Base-by-base conservation (phyloP, 2,888 invertebrate genomes). In the Neoascia interrupta region DNA sequence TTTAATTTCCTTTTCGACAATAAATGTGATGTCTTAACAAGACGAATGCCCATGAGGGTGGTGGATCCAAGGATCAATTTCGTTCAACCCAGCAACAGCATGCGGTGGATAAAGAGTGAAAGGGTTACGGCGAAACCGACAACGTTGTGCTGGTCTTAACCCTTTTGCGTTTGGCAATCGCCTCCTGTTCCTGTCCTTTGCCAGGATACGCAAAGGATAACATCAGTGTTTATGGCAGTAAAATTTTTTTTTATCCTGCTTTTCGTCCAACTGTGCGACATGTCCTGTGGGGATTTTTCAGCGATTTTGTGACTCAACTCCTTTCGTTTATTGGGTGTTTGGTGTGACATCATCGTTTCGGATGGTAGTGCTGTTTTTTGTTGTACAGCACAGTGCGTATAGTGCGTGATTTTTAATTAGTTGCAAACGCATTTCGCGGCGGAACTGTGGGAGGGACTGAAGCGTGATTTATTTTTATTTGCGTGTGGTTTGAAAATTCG, bases 1-100 rank as follows among this genome's bases (percentile, higher is more conserved):
- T 84, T 86, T 86, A 86, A 86, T 86, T 86, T 86, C 87, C 87
- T 83, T 81, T 81, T 81, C 80, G 74, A 81, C 82, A 81, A 82
- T 82, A 80, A 81, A 82, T 82, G 81, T 76, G 82, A 82, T 68
- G 82, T 81, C 80, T 81, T 82, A 81, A 81, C 81, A 82, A 80
- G 80, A 80, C 69, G 63, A 68, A 81, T 81, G 64, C 70, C 61
- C 64, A 81, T 56, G 66, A 66, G 79, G 66, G 66, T 51, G 63
- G 56, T 63, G 39, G 28, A 60, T 54, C 66, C 61, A 41, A 63
- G 74, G 61, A 68, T 75, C 61, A 36, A 15, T 72, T 49, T 43
- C 28, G 49, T 23, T 18, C 34, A 18, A 36, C 41, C n/a, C n/a
- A 15, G 43, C 31, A 31, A 31, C 16, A 15, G 18, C 18, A 39